Base-by-base conservation (phyloP, 1,140 invertebrate genomes). In the Brachionus paranguensis region DNA sequence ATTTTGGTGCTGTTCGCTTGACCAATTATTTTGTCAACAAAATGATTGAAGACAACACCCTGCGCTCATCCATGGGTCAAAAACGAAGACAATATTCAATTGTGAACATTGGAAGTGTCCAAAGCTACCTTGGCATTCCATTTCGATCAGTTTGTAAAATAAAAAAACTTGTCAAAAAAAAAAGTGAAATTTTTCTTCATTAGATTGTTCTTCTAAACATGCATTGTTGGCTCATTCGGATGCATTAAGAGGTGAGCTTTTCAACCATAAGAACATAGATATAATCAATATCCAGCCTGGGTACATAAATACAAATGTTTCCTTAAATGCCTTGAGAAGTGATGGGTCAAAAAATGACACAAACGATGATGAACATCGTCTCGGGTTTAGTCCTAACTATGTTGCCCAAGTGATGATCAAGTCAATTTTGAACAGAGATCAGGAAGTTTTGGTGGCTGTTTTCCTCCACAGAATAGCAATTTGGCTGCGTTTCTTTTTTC, bases 291-390 rank as follows among this genome's bases (percentile, higher is more conserved):
- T 84, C 55, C 64, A 72, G 14, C 83, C 83, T 17, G 83, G 83
- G 5, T 84, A 74, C 24, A 84, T 84, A 24, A 60, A 72, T 24
- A 84, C 83, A 10, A 72, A 84, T 43, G 50, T 84, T 41, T 76
- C 65, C 20, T 20, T 55, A 10, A 84, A 84, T 33, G 83, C 83
- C 11, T 37, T 84, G 7, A 47, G 43, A 41, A 72, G 60, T 41
- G 81, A 84, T 74, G 81, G 81, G n/a, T 20, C 50, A 20, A 81
- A 81, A 29, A 81, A 81, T 24, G 64, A 68, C n/a, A 81, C 64
- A 68, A 81, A 81, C n/a, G 78, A 81, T 37, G 78, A 81, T 45
- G 78, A 81, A 12, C 78, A 81, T 64, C 78, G 78, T 64, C 41
- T 64, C 10, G 78, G 78, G 1, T 81, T 64, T 47, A 37, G 20